Evolutionary conservation across 2,113 vertebrate genomes (phyloP).

Genomic region (Peromyscus polionotus): DNA sequence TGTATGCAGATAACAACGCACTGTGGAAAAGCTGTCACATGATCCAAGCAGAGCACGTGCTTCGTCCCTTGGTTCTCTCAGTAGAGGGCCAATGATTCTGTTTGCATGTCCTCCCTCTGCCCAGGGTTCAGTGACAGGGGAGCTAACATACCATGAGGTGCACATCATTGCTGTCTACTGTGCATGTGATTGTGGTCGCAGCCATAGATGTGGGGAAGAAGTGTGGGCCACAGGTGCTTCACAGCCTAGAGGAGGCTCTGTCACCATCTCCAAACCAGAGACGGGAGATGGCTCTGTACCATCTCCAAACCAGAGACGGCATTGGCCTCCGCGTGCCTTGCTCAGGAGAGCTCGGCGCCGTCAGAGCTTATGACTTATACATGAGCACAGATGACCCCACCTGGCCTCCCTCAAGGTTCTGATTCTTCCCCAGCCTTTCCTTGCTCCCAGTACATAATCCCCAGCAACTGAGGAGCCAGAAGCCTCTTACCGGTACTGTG

Average conservation of each 20-base stretch:
- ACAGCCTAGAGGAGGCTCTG: background rate
- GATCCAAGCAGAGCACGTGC: background rate
- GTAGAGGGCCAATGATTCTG: background rate
- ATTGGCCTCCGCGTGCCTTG: background rate
- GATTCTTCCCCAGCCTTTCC: slow-evolving; percentile 56
- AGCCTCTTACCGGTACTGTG: slow-evolving; percentile 58
- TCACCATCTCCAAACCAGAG: background rate
- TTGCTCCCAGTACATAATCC: slow-evolving; percentile 56
- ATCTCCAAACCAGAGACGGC: background rate
- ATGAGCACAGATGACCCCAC: slow-evolving; percentile 58
- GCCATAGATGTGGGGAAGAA: background rate
- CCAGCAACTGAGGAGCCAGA: slow-evolving; percentile 31
- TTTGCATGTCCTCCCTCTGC: background rate
- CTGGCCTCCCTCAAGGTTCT: slow-evolving; percentile 62
- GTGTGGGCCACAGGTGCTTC: background rate
- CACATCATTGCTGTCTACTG: background rate
- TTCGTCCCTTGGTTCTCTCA: background rate
- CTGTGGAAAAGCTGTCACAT: background rate
- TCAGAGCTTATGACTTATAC: slow-evolving; percentile 61
- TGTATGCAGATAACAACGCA: fast-evolving
- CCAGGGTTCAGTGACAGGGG: no score
- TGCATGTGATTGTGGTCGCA: background rate
- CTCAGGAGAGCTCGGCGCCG: background rate
- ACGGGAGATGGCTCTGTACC: background rate
- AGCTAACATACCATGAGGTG: background rate